These are phyloP conservation scores for Silurus aristotelis DNA, from an alignment of 2,797 vertebrate species.

Conservation along the genomic window DNA sequence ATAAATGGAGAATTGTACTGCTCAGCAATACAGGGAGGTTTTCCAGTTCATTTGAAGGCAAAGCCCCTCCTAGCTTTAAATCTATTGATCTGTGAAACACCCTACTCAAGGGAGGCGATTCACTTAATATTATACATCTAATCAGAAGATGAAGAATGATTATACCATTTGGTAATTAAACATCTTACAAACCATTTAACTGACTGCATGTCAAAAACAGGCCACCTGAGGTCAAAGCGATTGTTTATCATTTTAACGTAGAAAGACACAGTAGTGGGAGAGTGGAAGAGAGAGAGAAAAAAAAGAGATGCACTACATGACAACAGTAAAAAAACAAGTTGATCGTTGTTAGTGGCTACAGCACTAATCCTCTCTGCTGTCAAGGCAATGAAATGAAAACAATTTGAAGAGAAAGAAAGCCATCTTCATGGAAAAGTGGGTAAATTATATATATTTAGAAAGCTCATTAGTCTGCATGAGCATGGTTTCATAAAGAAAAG, in stretches of 20 bases:
- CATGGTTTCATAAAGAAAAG: slow-evolving; percentile 51
- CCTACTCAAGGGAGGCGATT: slow-evolving; percentile 89
- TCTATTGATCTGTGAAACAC: slow-evolving; percentile 98
- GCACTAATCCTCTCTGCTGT: slow-evolving; percentile 69
- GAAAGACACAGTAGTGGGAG: slow-evolving; percentile 31
- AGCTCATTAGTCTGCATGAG: slow-evolving; percentile 62
- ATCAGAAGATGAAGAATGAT: slow-evolving; percentile 97
- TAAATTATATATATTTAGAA: slow-evolving; percentile 62
- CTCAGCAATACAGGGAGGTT: slow-evolving; percentile 68
- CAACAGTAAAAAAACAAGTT: slow-evolving; percentile 68
- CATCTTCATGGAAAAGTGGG: slow-evolving; percentile 51
- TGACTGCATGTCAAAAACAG: slow-evolving; percentile 82
- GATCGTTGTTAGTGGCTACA: slow-evolving; percentile 71
- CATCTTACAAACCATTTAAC: slow-evolving; percentile 94
- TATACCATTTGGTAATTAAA: slow-evolving; percentile 98
- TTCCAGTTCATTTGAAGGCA: slow-evolving; percentile 66
- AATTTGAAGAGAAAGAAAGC: slow-evolving; percentile 55
- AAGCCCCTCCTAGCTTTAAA: slow-evolving; percentile 71
- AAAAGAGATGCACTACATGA: slow-evolving; percentile 63
- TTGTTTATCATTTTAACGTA: slow-evolving; percentile 72
- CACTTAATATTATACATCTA: slow-evolving; percentile 94
- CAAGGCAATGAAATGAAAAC: slow-evolving; percentile 70
- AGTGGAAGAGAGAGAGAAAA: background rate
- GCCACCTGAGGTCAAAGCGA: slow-evolving; percentile 82
- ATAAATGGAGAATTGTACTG: slow-evolving; percentile 67